Conservation (phyloP, 2,113 vertebrate genomes). For the Lophochroa leadbeateri region DNA sequence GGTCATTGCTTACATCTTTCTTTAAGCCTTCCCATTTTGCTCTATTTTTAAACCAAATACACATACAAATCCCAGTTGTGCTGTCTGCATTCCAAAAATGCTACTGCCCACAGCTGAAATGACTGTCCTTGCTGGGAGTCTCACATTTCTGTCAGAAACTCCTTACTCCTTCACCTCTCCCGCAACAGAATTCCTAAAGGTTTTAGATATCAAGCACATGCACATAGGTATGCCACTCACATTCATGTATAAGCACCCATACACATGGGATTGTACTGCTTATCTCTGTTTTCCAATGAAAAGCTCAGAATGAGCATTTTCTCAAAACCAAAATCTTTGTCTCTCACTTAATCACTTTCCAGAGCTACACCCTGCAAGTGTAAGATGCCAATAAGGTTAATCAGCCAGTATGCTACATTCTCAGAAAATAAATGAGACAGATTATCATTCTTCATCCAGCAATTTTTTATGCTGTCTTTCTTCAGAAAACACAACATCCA, state of each 20-base stretch:
- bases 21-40: slow-evolving; percentile 14
- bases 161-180: neutral
- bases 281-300: neutral
- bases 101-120: neutral
- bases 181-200: neutral
- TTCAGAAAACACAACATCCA: neutral
- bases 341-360: neutral
- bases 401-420: neutral
- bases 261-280: neutral
- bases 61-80: neutral
- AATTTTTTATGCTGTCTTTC: neutral
- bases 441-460: neutral
- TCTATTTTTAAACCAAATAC: slow-evolving; percentile 38
- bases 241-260: neutral
- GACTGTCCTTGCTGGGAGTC: neutral
- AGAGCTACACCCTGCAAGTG: neutral
- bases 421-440: neutral
- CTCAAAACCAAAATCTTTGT: neutral
- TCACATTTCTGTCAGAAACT: neutral
- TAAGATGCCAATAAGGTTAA: slow-evolving; percentile 4
- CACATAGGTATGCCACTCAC: neutral
- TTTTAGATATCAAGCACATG: neutral
- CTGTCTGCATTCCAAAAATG: slow-evolving; percentile 30
- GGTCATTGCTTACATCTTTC: slow-evolving; percentile 38
- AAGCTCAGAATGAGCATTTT: slow-evolving; percentile 4